These are phyloP conservation scores for Petromus typicus DNA, from an alignment of 2,113 vertebrate species.

Conservation along the genomic window DNA sequence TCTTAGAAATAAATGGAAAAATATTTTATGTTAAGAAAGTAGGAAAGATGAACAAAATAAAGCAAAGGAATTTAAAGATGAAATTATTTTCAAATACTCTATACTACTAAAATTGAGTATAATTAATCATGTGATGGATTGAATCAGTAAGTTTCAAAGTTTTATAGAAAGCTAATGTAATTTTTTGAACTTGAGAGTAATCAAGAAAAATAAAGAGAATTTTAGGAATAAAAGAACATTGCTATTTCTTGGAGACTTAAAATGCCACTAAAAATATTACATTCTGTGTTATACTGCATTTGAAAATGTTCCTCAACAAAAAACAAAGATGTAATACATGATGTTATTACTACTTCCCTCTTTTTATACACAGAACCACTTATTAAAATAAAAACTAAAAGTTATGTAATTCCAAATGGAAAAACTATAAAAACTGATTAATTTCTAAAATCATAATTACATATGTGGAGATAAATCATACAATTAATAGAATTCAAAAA, in stretches of 20 bases:
- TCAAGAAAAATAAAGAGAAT: neutral
- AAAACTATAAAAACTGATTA: neutral
- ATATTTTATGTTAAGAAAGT: neutral
- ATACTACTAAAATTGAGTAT: neutral
- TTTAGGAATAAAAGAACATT: neutral
- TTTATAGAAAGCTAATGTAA: neutral
- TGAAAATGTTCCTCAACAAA: neutral
- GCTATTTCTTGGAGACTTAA: neutral
- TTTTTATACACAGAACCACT: neutral
- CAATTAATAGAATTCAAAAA: neutral
- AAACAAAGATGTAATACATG: neutral
- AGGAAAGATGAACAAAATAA: neutral
- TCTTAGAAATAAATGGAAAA: neutral
- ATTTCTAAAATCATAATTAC: neutral
- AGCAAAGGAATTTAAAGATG: neutral
- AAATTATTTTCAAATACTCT: neutral
- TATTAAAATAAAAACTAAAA: neutral
- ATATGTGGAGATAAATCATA: neutral
- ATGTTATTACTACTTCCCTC: neutral
- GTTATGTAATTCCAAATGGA: neutral
- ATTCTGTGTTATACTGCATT: neutral
- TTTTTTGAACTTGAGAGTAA: neutral
- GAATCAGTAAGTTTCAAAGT: neutral
- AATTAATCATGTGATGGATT: neutral
- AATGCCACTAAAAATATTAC: neutral